These are phyloP conservation scores for Artibeus jamaicensis DNA, from an alignment of 2,797 vertebrate genomes.

Conservation along the genomic window DNA sequence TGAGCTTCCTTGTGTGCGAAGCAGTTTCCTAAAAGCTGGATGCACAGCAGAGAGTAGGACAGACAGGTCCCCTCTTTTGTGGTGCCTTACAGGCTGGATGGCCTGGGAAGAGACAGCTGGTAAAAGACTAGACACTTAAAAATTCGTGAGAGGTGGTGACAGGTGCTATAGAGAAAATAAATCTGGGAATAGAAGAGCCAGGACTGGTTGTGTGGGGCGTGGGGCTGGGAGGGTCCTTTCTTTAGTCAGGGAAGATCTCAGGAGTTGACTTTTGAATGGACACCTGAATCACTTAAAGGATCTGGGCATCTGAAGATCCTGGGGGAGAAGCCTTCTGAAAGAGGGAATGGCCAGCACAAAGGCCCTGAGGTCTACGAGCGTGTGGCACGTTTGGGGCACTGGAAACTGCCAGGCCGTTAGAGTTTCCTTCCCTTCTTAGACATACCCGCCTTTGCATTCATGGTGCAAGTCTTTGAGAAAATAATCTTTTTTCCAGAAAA, in stretches of 20 bases:
- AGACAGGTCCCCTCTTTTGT: background rate
- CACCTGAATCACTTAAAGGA: background rate
- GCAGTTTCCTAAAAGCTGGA: background rate
- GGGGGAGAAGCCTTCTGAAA: background rate
- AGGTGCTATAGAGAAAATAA: background rate
- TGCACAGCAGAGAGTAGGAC: background rate
- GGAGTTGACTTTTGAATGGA: background rate
- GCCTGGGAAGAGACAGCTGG: background rate
- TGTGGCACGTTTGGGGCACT: background rate
- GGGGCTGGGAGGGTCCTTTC: no score
- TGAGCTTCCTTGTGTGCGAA: rapidly evolving
- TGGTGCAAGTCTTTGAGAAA: background rate
- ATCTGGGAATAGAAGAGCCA: background rate
- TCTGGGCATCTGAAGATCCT: background rate
- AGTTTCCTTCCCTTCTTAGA: background rate
- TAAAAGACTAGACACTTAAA: background rate
- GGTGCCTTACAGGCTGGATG: background rate
- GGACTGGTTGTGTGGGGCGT: background rate
- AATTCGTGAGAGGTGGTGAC: background rate
- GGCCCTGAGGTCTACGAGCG: background rate
- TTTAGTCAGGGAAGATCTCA: background rate
- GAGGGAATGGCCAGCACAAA: background rate
- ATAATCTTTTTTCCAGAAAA: background rate
- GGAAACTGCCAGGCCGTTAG: background rate
- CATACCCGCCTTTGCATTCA: background rate